Evolutionary conservation across 2,888 invertebrate species (phyloP).

Genomic region (Agonum fuliginosum): DNA sequence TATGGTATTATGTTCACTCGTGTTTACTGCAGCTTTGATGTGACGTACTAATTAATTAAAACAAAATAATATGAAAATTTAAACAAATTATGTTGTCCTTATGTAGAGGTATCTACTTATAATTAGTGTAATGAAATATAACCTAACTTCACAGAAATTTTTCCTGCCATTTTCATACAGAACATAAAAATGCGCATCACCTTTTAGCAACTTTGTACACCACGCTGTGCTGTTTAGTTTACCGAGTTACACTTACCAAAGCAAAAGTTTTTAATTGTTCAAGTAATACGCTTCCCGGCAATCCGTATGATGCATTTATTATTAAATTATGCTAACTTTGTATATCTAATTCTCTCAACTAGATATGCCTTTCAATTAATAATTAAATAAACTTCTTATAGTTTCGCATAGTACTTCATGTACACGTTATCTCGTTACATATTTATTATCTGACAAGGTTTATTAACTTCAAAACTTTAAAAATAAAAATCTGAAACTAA

Average conservation of each 20-base stretch:
- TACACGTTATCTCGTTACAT: too few species aligned
- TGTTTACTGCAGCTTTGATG: too few species aligned
- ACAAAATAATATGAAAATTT: neutral
- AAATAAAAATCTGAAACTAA: too few species aligned
- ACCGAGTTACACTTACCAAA: neutral
- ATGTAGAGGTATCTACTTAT: too few species aligned
- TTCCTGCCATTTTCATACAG: neutral
- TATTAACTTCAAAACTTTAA: too few species aligned
- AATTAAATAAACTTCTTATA: neutral
- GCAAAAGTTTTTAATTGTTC: conserved; percentile 10
- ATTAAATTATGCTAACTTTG: neutral
- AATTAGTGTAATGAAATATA: conserved; percentile 13
- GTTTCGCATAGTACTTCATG: too few species aligned
- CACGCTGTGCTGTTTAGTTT: neutral
- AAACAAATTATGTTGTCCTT: conserved; percentile 1
- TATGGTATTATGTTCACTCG: too few species aligned
- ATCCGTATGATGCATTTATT: neutral
- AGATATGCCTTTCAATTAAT: neutral
- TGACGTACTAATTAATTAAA: neutral
- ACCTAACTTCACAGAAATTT: neutral
- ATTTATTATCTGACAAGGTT: too few species aligned
- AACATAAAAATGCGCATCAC: neutral
- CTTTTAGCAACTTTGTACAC: too few species aligned
- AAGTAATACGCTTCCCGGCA: neutral
- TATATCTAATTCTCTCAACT: neutral